phyloP scores from a whole-genome alignment of 2,113 vertebrate species.

The Paramormyrops kingsleyae region DNA sequence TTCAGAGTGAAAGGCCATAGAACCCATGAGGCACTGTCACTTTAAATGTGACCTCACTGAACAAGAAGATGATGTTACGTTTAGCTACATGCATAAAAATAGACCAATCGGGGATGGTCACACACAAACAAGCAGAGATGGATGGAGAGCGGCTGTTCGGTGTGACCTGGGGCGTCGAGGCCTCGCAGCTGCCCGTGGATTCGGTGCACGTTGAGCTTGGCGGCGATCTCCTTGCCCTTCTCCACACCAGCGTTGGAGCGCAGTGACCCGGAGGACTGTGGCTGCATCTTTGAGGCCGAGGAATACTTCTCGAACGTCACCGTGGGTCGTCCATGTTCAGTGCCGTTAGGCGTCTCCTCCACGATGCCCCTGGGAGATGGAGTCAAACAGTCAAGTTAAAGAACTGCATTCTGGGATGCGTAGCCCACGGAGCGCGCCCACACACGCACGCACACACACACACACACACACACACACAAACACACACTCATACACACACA shows the following conservation, averaged over 20 bases:
- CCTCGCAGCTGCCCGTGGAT: conserved; percentile 94
- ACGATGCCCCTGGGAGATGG: conserved; percentile 73
- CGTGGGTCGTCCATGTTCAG: conserved; percentile 70
- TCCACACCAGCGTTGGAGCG: conserved; percentile 92
- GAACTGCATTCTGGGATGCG: not conserved
- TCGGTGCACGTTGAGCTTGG: conserved; percentile 83
- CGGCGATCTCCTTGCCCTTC: conserved; percentile 95
- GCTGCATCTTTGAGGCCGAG: conserved; percentile 92
- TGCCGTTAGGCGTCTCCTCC: conserved; percentile 72
- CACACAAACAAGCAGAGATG: not conserved
- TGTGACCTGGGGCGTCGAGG: conserved; percentile 80
- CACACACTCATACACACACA: no score
- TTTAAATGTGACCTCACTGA: not conserved
- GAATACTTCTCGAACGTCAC: conserved; percentile 84
- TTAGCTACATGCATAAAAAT: not conserved
- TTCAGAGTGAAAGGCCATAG: not conserved
- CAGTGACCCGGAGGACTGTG: conserved; percentile 92
- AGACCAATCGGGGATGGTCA: not conserved
- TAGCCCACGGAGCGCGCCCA: not conserved
- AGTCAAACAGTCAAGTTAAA: not conserved
- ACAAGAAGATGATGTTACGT: not conserved
- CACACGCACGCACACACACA: no score
- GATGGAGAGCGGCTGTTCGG: not conserved
- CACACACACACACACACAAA: no score
- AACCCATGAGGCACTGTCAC: not conserved